Evolutionary conservation across 2,888 invertebrate species (phyloP).

Genomic region (Trachelus troglodyta): DNA sequence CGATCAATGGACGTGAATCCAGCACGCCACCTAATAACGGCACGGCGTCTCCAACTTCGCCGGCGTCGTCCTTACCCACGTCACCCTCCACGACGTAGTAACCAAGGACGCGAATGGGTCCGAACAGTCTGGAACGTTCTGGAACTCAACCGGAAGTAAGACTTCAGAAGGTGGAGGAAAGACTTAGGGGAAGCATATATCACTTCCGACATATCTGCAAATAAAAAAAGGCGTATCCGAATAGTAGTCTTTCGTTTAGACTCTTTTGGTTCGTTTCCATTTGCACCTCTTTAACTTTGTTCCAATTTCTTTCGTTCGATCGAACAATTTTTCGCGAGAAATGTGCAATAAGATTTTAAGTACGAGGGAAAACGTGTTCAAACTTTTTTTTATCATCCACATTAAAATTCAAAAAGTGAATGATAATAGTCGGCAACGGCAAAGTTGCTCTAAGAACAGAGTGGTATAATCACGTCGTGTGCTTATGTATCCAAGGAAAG

Average conservation of each 20-base stretch:
- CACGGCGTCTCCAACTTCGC: slow-evolving; percentile 48
- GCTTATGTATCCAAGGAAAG: not conserved
- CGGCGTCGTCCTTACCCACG: slow-evolving; percentile 52
- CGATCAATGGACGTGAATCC: slow-evolving; percentile 55
- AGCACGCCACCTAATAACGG: slow-evolving; percentile 42
- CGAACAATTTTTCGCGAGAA: slow-evolving; percentile 8
- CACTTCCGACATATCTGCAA: slow-evolving; percentile 58
- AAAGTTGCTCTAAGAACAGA: not conserved
- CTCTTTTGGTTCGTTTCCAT: not conserved
- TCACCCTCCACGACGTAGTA: slow-evolving; percentile 60
- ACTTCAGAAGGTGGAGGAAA: not conserved
- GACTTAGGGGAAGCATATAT: slow-evolving; percentile 39
- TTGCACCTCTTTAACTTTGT: not conserved
- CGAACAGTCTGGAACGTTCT: not conserved
- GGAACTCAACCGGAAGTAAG: not conserved
- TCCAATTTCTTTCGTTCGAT: not conserved
- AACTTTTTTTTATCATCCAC: not conserved
- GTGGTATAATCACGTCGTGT: too few relatives aligned
- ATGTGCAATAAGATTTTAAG: slow-evolving; percentile 33
- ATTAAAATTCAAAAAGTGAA: not conserved
- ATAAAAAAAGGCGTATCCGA: not conserved
- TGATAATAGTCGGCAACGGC: not conserved
- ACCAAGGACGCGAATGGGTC: not conserved
- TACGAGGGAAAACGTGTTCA: not conserved
- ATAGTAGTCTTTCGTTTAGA: not conserved